phyloP scores from a whole-genome alignment of 1,140 invertebrate genomes.

The Magallana angulata region DNA sequence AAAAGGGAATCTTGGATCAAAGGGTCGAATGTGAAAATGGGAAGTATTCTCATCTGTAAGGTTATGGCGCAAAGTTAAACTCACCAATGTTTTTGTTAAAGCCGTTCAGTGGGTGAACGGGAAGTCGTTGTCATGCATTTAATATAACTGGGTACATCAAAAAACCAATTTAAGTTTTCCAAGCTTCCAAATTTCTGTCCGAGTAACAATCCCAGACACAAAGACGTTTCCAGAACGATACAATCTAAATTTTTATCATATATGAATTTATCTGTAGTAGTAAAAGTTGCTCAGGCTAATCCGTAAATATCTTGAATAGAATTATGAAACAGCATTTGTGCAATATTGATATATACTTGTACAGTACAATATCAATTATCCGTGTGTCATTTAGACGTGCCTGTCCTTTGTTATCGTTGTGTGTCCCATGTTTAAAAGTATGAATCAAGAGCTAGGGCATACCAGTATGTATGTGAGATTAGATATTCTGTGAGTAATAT shows the following conservation, averaged over 20 bases:
- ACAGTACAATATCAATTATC: background rate
- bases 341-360: too few species aligned
- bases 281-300: too few species aligned
- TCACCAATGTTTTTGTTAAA: background rate
- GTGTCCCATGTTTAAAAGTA: background rate
- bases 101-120: background rate
- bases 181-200: background rate
- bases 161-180: background rate
- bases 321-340: too few species aligned
- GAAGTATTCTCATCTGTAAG: background rate
- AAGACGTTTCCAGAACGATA: background rate
- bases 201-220: background rate
- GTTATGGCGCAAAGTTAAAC: background rate
- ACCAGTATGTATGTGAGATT: background rate
- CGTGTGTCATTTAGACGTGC: background rate
- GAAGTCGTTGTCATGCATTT: background rate
- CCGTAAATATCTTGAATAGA: too few species aligned
- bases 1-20: background rate
- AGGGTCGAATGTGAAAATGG: slow-evolving; percentile 20
- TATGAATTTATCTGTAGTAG: too few species aligned
- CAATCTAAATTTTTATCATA: too few species aligned
- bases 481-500: background rate
- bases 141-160: background rate
- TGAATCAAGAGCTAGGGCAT: background rate
- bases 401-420: background rate